Evolutionary conservation across 2,888 invertebrate genomes (phyloP), one percentile per base, ranked within the genome.

Genomic region (Electrophaes corylata): DNA sequence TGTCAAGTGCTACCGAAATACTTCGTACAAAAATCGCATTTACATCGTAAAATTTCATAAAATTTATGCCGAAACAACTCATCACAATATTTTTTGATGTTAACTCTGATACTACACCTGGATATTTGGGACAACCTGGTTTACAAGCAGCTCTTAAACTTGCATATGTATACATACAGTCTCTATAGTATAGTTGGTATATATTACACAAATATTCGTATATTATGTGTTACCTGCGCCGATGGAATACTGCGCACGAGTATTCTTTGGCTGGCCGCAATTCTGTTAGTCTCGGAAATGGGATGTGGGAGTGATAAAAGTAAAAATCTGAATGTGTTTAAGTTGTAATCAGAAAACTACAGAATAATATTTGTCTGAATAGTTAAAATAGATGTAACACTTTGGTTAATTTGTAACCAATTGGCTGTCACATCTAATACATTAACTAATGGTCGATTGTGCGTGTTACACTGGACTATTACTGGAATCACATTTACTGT

Each of bases 211-310:
- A 64, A 64, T 58, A 45, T 66, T 66, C 44, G 41, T 62, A 65
- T 64, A 65, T 54, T 59, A 57, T 75, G 75, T 79, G 79, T 87
- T 89, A 88, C 88, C 88, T 86, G 79, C 66, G 79, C 79, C 79
- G 89, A 78, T 88, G 91, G 91, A 84, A 86, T 82, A 86, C 88
- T 81, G 65, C 83, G 79, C 87, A 78, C 75, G 86, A 83, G 89
- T 84, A 84, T 82, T 81, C 88, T 81, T 82, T 76, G 80, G 79
- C 78, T 73, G 78, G 72, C 74, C 82, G 75, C 77, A 76, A 71
- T 70, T 71, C 79, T 60, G 59, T 64, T 61, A 58, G 54, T 51
- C 19, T 51, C 26, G 41, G 62, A 60, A 63, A 63, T 66, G 63
- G 64, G 60, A 70, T 66, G n/a, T n/a, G 60, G 64, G 60, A 64